Evolutionary conservation across 2,888 invertebrate species (phyloP).

Genomic region (Pterostichus madidus): DNA sequence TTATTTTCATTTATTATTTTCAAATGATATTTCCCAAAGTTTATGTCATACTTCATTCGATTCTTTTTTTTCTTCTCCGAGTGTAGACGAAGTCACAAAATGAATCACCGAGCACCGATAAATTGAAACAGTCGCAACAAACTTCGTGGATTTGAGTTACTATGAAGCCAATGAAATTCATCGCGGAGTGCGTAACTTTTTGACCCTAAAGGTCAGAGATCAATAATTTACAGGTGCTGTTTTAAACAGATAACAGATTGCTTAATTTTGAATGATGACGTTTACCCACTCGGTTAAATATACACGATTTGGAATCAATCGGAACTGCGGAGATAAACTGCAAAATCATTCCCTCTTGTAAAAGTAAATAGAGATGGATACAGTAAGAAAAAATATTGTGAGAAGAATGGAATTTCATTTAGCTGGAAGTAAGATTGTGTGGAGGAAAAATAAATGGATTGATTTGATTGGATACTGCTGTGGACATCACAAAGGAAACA

Average conservation of each 20-base stretch:
- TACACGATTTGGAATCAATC: constrained; percentile 9
- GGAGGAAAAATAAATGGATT: constrained; percentile 5
- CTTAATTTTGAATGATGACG: constrained; percentile 24
- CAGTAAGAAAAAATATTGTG: constrained; percentile 2
- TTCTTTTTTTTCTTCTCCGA: no score
- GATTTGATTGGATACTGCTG: constrained; percentile 2
- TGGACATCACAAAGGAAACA: neutral
- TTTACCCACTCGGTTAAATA: neutral
- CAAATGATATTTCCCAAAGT: no score
- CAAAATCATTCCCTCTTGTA: neutral
- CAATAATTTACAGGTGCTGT: constrained; percentile 36
- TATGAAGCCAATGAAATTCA: constrained; percentile 30
- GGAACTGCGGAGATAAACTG: neutral
- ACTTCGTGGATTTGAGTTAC: constrained; percentile 10
- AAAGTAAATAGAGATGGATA: neutral
- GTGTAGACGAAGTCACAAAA: neutral
- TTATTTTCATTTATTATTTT: no score
- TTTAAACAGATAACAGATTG: constrained; percentile 26
- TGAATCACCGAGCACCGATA: constrained; percentile 5
- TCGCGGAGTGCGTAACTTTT: constrained; percentile 19
- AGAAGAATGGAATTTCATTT: constrained; percentile 11
- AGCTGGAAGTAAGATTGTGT: neutral
- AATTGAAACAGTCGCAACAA: constrained; percentile 26
- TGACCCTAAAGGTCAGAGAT: constrained; percentile 20
- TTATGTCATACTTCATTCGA: no score